phyloP scores from a whole-genome alignment of 2,888 invertebrate species.

The Drosophila hamatofila region DNA sequence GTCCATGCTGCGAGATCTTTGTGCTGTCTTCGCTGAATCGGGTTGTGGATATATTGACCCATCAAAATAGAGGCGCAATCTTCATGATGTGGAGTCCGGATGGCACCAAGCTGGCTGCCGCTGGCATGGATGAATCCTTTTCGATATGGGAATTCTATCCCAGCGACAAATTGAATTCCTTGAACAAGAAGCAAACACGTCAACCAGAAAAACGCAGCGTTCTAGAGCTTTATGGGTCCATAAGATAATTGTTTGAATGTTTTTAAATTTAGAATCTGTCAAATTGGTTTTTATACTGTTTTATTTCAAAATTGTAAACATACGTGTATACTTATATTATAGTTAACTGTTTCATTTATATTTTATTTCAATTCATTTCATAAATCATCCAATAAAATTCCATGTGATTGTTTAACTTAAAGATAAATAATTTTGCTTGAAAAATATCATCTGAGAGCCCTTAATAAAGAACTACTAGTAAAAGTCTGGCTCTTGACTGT shows the following conservation, averaged over 20 bases:
- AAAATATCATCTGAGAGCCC: conserved; percentile 27
- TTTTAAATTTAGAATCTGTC: conserved; percentile 17
- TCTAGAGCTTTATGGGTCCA: conserved; percentile 18
- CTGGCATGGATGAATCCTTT: conserved; percentile 84
- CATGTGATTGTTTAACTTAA: conserved; percentile 37
- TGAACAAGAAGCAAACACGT: background rate
- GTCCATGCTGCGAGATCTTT: conserved; percentile 74
- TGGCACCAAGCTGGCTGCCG: conserved; percentile 82
- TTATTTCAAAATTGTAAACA: conserved; percentile 66
- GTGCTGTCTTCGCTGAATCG: conserved; percentile 83
- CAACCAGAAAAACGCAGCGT: conserved; percentile 7
- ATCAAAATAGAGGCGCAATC: conserved; percentile 76
- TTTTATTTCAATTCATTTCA: conserved; percentile 52
- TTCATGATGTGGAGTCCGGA: conserved; percentile 84
- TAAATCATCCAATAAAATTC: conserved; percentile 56
- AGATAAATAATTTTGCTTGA: conserved; percentile 24
- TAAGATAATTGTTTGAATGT: conserved; percentile 14
- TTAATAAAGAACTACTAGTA: conserved; percentile 26
- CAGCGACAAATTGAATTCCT: conserved; percentile 22
- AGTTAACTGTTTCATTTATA: conserved; percentile 43
- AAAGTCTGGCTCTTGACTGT: conserved; percentile 22
- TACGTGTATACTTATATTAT: conserved; percentile 45
- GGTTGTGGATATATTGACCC: conserved; percentile 81
- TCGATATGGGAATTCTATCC: conserved; percentile 85
- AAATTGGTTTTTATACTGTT: conserved; percentile 19